Evolutionary conservation across 1,140 invertebrate genomes (phyloP).

Genomic region (Drosophila albomicans): DNA sequence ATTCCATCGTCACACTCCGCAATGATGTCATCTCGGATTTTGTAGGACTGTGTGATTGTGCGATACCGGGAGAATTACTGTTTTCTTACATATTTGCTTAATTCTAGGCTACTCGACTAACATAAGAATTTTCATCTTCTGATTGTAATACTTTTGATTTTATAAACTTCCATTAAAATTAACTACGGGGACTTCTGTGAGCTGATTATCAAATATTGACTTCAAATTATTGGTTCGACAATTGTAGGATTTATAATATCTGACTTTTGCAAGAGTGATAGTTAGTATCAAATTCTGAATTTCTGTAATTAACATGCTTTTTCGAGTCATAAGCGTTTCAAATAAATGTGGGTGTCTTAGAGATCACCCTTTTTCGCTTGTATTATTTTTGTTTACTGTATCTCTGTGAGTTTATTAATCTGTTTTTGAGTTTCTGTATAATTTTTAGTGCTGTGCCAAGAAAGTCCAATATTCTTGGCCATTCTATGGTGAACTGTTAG

Average conservation of each 20-base stretch:
- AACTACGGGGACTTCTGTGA: slow-evolving; percentile 10
- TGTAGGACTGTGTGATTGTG: slow-evolving; percentile 1
- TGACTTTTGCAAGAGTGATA: slow-evolving; percentile 14
- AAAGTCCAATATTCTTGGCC: too few species aligned
- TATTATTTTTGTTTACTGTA: not conserved
- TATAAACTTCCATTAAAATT: slow-evolving; percentile 1
- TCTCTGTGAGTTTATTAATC: not conserved
- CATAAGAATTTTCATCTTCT: too few species aligned
- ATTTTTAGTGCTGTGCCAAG: too few species aligned
- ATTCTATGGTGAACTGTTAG: too few species aligned
- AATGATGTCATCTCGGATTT: not conserved
- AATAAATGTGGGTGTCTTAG: slow-evolving; percentile 8
- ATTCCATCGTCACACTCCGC: slow-evolving; percentile 8
- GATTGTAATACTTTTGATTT: not conserved
- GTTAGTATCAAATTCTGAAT: slow-evolving; percentile 36
- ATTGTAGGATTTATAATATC: not conserved
- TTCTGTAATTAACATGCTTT: slow-evolving; percentile 35
- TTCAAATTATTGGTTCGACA: slow-evolving; percentile 9
- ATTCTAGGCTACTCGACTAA: not conserved
- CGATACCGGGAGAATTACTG: not conserved
- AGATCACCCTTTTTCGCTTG: not conserved
- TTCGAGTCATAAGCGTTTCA: slow-evolving; percentile 22
- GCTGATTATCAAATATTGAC: not conserved
- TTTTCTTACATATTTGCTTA: slow-evolving; percentile 7
- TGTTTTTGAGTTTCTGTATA: not conserved